These are phyloP conservation scores for Carterocephalus palaemon DNA, from an alignment of 2,888 invertebrate genomes.

Conservation along the genomic window DNA sequence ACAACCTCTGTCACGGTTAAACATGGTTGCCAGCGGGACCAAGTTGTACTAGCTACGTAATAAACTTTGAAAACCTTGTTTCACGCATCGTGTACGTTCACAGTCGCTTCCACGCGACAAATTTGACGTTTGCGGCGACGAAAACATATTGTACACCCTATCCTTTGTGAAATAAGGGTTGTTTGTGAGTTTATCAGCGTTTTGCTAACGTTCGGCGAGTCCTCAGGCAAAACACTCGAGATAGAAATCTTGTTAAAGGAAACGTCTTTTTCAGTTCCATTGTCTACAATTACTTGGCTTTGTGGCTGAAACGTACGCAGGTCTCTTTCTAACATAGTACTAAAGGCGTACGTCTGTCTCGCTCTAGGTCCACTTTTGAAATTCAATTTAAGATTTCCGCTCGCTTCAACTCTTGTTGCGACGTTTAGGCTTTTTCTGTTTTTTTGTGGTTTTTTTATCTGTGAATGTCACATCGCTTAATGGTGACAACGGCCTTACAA, in stretches of 20 bases:
- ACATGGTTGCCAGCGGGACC: slow-evolving; percentile 34
- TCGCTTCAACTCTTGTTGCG: slow-evolving; percentile 40
- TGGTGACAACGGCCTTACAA: too few species aligned
- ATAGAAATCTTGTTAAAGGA: slow-evolving; percentile 76
- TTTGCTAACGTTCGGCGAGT: slow-evolving; percentile 34
- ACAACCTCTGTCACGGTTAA: slow-evolving; percentile 6
- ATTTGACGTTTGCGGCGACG: slow-evolving; percentile 21
- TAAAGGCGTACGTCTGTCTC: slow-evolving; percentile 38
- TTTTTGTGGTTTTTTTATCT: slow-evolving; percentile 23
- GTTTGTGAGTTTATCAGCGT: not conserved
- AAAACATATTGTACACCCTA: slow-evolving; percentile 28
- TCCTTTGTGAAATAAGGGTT: not conserved
- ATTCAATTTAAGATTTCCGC: slow-evolving; percentile 69
- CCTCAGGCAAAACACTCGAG: slow-evolving; percentile 70
- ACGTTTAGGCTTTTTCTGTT: slow-evolving; percentile 48
- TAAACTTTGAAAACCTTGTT: slow-evolving; percentile 74
- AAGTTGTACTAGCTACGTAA: slow-evolving; percentile 46
- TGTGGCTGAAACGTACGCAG: slow-evolving; percentile 49
- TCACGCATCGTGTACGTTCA: slow-evolving; percentile 69
- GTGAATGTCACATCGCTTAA: slow-evolving; percentile 6
- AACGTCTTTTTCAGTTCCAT: slow-evolving; percentile 76
- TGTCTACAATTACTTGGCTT: slow-evolving; percentile 77
- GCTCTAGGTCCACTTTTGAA: slow-evolving; percentile 46
- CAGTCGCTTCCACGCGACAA: slow-evolving; percentile 60
- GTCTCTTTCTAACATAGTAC: slow-evolving; percentile 42